phyloP scores from a whole-genome alignment of 2,113 vertebrate species.

The Heterotis niloticus region DNA sequence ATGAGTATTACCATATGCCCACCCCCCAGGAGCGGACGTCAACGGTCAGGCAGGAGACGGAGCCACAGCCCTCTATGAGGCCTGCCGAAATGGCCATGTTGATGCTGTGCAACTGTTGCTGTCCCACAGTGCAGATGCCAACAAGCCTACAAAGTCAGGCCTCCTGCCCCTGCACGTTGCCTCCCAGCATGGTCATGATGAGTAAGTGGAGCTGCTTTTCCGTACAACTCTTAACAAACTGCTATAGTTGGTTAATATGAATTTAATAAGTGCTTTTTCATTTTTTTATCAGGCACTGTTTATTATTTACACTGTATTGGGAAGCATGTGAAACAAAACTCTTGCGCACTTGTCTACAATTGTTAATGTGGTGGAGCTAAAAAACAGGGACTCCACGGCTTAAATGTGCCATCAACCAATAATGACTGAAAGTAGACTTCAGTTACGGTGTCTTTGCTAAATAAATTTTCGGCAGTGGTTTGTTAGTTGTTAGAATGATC shows the following conservation, averaged over 20 bases:
- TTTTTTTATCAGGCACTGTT: no score
- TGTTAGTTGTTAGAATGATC: no score
- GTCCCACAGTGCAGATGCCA: conserved; percentile 83
- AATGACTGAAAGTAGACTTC: no score
- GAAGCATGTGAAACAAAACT: no score
- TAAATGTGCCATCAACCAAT: no score
- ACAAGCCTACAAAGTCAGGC: conserved; percentile 78
- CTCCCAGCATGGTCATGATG: conserved; percentile 76
- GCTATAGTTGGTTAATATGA: neutral
- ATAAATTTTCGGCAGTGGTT: no score
- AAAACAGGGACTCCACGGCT: no score
- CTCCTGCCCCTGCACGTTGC: conserved; percentile 85
- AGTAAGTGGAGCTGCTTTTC: conserved; percentile 66
- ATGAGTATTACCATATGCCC: neutral
- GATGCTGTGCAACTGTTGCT: conserved; percentile 73
- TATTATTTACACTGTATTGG: no score
- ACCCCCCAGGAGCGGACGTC: conserved; percentile 77
- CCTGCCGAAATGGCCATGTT: conserved; percentile 78
- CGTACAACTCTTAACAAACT: neutral
- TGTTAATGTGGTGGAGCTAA: no score
- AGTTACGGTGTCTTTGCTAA: no score
- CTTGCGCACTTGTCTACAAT: no score
- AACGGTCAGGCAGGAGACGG: conserved; percentile 87
- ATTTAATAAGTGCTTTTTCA: no score
- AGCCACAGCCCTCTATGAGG: conserved; percentile 80